Base-by-base conservation (phyloP, 2,888 invertebrate species). In the Andrena bucephala region DNA sequence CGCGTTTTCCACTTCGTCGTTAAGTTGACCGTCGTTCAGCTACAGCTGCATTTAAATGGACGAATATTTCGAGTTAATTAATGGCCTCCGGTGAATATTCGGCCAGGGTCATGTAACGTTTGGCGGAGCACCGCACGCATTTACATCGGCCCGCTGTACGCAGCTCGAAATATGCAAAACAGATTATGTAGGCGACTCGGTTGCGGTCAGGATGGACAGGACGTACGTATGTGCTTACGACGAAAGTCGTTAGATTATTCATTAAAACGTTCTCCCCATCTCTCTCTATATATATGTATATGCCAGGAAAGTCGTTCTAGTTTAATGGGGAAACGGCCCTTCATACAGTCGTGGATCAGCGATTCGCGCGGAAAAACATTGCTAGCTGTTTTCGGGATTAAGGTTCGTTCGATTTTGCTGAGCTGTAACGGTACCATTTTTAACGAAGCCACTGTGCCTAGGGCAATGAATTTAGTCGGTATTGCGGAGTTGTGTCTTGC, bases 91-190 rank as follows among this genome's bases (percentile, higher is more conserved):
- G 75, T 83, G 81, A 88, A 83, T 88, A 80, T 88, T 86, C 75
- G 82, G 81, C 75, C 52, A 66, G 75, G 81, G 24, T 71, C 60
- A 68, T 85, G 88, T 87, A 90, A 87, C 89, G 86, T 89, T 90
- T 87, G 88, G 83, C 83, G 84, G 85, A 81, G 79, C 83, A 85
- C 74, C 85, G 86, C 84, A 87, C 87, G 87, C 87, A 91, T 91
- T 91, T 91, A 91, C 90, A 90, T 90, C 86, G 86, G 85, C 83
- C 86, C 70, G 81, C 75, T 72, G 82, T 87, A 84, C 87, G 86
- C 81, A 69, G 83, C 84, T 83, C 88, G 85, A 92, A 92, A 91
- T 92, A 92, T 92, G 91, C 91, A 91, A 92, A 92, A 90, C 87
- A 90, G 90, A 92, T 92, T 92, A 92, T 91, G 89, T 87, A 87